phyloP scores from a whole-genome alignment of 2,797 vertebrate species.

The Silurus aristotelis region DNA sequence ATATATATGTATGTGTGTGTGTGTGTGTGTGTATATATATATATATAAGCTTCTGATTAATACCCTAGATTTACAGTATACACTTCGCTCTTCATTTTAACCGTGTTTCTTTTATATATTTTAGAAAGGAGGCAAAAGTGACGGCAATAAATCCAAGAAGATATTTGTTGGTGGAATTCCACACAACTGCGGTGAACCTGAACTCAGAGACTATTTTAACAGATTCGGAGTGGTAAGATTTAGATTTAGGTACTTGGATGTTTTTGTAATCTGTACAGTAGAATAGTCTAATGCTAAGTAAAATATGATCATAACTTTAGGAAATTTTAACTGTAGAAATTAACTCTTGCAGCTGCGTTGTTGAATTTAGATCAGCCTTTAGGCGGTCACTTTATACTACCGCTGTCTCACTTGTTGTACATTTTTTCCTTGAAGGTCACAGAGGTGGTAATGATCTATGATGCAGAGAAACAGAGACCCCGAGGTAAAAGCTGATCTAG shows the following conservation, averaged over 20 bases:
- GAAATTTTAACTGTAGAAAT: background rate
- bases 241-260: background rate
- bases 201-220: constrained; percentile 99
- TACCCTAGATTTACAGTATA: constrained; percentile 54
- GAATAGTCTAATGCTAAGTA: background rate
- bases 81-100: constrained; percentile 55
- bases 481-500: constrained; percentile 98
- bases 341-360: background rate
- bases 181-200: constrained; percentile 99
- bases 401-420: constrained; percentile 32
- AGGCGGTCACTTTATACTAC: constrained; percentile 6
- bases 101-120: constrained; percentile 64
- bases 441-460: constrained; percentile 99
- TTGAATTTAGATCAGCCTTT: constrained; percentile 21
- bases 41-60: constrained; percentile 2
- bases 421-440: constrained; percentile 83
- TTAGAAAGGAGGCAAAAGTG: constrained; percentile 97
- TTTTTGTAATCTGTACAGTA: background rate
- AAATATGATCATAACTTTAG: background rate
- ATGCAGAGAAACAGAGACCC: constrained; percentile 99
- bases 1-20: too few relatives aligned
- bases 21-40: too few relatives aligned
- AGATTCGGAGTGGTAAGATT: constrained; percentile 99
- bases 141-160: constrained; percentile 99
- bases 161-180: constrained; percentile 99